These are phyloP conservation scores for Passer montanus DNA, from an alignment of 2,113 vertebrate species.

Conservation along the genomic window DNA sequence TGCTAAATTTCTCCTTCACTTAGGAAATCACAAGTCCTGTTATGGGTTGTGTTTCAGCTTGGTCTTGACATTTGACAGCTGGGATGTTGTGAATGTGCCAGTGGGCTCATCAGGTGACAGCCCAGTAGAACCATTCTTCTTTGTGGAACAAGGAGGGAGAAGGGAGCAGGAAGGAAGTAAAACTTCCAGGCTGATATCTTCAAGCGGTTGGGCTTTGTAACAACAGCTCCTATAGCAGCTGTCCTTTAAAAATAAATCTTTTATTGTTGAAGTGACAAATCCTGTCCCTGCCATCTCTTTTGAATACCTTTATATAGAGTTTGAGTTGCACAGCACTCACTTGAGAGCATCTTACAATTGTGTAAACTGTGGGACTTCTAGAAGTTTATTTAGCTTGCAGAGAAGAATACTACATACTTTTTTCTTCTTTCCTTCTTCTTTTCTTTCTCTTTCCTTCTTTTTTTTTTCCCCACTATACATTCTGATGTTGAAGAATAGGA, in stretches of 20 bases:
- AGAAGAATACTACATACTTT: not conserved
- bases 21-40: not conserved
- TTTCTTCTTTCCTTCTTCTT: not conserved
- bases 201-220: not conserved
- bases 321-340: not conserved
- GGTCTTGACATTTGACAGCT: not conserved
- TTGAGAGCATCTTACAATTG: not conserved
- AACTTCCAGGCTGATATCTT: not conserved
- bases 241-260: not conserved
- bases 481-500: not conserved
- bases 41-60: not conserved
- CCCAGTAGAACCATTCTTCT: not conserved
- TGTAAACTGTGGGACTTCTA: not conserved
- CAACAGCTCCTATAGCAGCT: not conserved
- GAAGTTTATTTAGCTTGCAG: not conserved
- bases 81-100: not conserved
- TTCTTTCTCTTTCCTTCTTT: not conserved
- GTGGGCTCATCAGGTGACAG: not conserved
- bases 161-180: not conserved
- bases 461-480: rapidly evolving
- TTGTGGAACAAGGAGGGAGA: not conserved
- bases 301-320: not conserved
- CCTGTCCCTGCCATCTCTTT: not conserved
- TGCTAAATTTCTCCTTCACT: not conserved
- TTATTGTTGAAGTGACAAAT: not conserved